A percentile compares a stretch with the other conserved stretches of the same genome.
Conservation (phyloP, 53 echinoderm and acorn worm species). For the Stichopus horrens region DNA sequence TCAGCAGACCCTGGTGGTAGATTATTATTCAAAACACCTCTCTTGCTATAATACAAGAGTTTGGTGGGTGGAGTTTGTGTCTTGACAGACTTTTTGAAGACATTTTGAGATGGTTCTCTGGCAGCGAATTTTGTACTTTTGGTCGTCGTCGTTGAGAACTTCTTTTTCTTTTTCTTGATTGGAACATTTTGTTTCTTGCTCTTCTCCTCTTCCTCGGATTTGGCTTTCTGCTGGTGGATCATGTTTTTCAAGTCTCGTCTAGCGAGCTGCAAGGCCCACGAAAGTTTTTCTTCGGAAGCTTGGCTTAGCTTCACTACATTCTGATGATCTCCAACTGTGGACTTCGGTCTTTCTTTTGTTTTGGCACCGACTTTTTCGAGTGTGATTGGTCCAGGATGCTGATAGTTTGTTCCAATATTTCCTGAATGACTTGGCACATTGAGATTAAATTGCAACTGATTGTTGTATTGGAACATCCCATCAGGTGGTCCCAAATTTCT, state of each 20-base stretch:
- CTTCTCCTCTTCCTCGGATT: slow-evolving; percentile 28
- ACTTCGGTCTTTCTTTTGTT: background rate
- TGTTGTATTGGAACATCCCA: slow-evolving; percentile 51
- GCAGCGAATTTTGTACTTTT: slow-evolving; percentile 4
- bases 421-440: slow-evolving; percentile 64
- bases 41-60: slow-evolving; percentile 16
- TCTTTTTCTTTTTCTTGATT: slow-evolving; percentile 47
- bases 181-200: slow-evolving; percentile 35
- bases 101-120: slow-evolving; percentile 33
- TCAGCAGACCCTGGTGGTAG: slow-evolving; percentile 13
- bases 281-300: slow-evolving; percentile 77
- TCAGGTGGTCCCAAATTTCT: too few species aligned
- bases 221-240: slow-evolving; percentile 47
- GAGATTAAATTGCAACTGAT: slow-evolving; percentile 91
- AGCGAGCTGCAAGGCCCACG: slow-evolving; percentile 77
- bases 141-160: background rate
- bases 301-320: slow-evolving; percentile 63
- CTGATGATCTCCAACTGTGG: background rate
- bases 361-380: slow-evolving; percentile 71
- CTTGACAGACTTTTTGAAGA: slow-evolving; percentile 53
- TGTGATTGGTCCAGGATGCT: slow-evolving; percentile 83
- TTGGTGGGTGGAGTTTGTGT: slow-evolving; percentile 59
- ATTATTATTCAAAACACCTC: slow-evolving; percentile 12
- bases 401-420: slow-evolving; percentile 66
- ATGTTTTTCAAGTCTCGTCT: slow-evolving; percentile 84